Evolutionary conservation across 2,888 invertebrate genomes (phyloP).

Genomic region (Zootermopsis nevadensis): DNA sequence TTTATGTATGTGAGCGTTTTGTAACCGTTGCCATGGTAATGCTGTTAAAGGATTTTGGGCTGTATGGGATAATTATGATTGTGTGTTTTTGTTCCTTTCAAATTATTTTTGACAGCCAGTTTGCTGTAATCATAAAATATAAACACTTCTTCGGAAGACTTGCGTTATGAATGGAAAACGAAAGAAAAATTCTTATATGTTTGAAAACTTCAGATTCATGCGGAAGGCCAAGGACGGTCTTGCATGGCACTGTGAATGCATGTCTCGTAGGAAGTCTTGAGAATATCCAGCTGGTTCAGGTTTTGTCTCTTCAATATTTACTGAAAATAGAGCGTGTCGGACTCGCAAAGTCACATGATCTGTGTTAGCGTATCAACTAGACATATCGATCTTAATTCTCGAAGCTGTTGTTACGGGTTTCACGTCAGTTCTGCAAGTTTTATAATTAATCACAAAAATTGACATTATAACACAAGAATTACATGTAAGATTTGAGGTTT

Average conservation of each 20-base stretch:
- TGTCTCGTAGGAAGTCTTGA: not conserved
- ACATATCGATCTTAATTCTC: not conserved
- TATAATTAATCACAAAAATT: not conserved
- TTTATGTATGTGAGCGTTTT: too few species aligned
- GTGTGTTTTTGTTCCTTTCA: too few species aligned
- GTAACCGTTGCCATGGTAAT: too few species aligned
- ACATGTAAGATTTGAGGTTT: too few species aligned
- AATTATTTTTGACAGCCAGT: too few species aligned
- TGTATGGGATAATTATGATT: too few species aligned
- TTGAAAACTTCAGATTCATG: too few species aligned
- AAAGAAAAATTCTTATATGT: too few species aligned
- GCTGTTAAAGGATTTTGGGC: too few species aligned
- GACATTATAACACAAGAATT: not conserved
- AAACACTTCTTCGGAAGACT: too few species aligned
- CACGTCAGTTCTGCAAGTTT: not conserved
- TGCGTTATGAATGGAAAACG: too few species aligned
- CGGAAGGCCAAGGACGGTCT: not conserved
- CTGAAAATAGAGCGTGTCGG: not conserved
- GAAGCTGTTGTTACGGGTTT: not conserved
- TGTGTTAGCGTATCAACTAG: not conserved
- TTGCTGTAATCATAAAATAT: too few species aligned
- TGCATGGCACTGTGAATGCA: not conserved
- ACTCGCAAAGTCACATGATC: not conserved
- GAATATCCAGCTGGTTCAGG: constrained; percentile 11
- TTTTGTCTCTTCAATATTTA: not conserved